Percentiles rank a stretch among this genome's conserved stretches.
phyloP scores from a whole-genome alignment of 2,113 vertebrate genomes.

The Cyphomyrus plagiostoma region DNA sequence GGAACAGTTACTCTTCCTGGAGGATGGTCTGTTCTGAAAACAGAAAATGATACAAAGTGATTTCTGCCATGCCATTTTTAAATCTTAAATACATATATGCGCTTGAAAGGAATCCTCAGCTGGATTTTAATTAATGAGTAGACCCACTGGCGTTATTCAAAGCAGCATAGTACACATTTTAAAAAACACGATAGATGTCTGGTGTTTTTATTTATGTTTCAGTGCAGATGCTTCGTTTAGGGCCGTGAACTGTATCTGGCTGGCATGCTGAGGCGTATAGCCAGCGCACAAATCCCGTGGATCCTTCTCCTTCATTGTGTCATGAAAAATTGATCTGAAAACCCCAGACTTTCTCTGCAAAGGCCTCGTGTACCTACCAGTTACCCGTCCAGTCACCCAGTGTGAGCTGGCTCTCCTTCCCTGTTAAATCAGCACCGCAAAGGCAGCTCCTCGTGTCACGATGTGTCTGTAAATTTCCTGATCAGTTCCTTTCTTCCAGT shows the following conservation, averaged over 20 bases:
- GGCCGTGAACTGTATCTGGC: background rate
- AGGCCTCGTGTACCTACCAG: background rate
- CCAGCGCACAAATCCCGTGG: background rate
- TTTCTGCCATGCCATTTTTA: background rate
- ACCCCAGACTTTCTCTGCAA: background rate
- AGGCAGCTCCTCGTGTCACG: constrained; percentile 6
- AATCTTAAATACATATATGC: background rate
- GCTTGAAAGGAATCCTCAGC: background rate
- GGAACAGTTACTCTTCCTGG: background rate
- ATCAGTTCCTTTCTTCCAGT: constrained; percentile 19
- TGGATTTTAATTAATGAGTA: background rate
- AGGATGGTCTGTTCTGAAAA: background rate
- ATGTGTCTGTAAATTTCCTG: constrained; percentile 22
- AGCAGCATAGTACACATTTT: background rate
- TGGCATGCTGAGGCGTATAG: background rate
- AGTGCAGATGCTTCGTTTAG: background rate
- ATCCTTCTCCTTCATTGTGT: background rate
- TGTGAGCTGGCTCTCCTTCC: background rate
- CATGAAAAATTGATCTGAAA: constrained; percentile 9
- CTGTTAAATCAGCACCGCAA: constrained; percentile 5
- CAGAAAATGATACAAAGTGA: background rate
- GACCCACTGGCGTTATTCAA: background rate
- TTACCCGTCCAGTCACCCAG: background rate
- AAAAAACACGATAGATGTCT: background rate
- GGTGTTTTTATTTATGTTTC: background rate